Evolutionary conservation across 2,888 invertebrate species (phyloP).

Genomic region (Fragum whitleyi): DNA sequence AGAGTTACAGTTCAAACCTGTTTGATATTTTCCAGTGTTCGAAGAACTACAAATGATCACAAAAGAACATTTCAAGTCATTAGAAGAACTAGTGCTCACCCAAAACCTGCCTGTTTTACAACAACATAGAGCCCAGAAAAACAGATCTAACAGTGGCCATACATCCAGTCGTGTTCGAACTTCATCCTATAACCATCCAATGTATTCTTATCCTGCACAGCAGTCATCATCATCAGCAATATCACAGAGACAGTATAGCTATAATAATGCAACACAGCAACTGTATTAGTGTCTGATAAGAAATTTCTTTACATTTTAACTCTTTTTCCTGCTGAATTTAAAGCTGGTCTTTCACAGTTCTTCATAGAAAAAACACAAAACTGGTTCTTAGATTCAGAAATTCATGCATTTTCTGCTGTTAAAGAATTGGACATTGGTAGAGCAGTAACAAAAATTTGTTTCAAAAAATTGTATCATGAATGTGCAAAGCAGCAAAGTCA

Average conservation of each 20-base stretch:
- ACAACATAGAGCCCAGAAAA: constrained; percentile 51
- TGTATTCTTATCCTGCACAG: background rate
- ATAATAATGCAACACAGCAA: background rate
- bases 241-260: background rate
- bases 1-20: too few species aligned
- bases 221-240: constrained; percentile 7
- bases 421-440: too few species aligned
- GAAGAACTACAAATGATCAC: constrained; percentile 77
- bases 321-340: too few species aligned
- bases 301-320: too few species aligned
- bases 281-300: constrained; percentile 3
- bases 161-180: constrained; percentile 36
- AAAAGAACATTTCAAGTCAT: constrained; percentile 71
- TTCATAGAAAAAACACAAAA: too few species aligned
- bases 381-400: too few species aligned
- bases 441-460: too few species aligned
- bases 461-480: too few species aligned
- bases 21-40: constrained; percentile 71
- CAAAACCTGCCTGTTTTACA: constrained; percentile 70
- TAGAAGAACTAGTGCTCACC: constrained; percentile 69
- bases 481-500: too few species aligned
- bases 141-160: constrained; percentile 12
- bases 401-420: too few species aligned
- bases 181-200: constrained; percentile 56
- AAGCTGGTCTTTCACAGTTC: too few species aligned